Evolutionary conservation across 2,113 vertebrate species (phyloP).

Genomic region (Neoarius graeffei): DNA sequence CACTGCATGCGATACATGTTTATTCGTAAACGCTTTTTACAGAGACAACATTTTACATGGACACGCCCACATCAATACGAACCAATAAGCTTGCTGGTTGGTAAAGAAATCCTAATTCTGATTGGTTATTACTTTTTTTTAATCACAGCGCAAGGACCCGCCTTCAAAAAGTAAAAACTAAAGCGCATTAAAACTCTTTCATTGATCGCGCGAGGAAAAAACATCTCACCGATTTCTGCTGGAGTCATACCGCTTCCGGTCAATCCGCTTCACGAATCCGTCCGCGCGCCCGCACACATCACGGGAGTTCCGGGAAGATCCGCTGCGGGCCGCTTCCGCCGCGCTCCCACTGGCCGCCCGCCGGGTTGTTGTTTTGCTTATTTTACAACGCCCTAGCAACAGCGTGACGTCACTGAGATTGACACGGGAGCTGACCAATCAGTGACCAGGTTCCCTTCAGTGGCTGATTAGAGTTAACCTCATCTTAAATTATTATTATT

Average conservation of each 20-base stretch:
- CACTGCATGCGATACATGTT: background rate
- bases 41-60: background rate
- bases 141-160: background rate
- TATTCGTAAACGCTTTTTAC: background rate
- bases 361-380: constrained; percentile 34
- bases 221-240: constrained; percentile 28
- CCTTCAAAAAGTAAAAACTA: constrained; percentile 29
- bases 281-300: background rate
- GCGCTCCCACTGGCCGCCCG: too few species aligned
- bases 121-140: constrained; percentile 31
- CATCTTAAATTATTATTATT: too few species aligned
- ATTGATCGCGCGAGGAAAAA: background rate
- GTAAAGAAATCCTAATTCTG: background rate
- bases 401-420: constrained; percentile 55
- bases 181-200: constrained; percentile 8
- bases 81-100: constrained; percentile 29
- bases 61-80: background rate
- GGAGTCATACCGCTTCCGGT: constrained; percentile 4
- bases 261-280: background rate
- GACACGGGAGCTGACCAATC: constrained; percentile 43
- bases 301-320: background rate
- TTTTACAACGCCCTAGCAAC: constrained; percentile 63
- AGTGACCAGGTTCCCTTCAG: background rate
- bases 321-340: too few species aligned
- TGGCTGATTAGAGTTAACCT: background rate